phyloP scores from a whole-genome alignment of 2,888 invertebrate species.

The Oligia strigilis region DNA sequence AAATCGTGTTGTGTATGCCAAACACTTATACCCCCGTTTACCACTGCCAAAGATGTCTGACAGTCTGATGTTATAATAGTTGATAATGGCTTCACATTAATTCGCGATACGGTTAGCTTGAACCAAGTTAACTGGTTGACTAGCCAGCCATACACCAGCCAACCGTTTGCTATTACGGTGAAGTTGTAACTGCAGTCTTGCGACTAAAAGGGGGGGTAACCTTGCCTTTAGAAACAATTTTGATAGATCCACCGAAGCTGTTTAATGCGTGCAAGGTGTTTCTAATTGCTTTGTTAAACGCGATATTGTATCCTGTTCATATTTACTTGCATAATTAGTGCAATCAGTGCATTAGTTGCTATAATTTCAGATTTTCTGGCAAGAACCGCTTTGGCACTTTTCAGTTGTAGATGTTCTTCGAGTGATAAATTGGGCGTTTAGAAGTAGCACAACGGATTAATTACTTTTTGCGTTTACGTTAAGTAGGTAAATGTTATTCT shows the following conservation, averaged over 20 bases:
- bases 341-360: conserved; percentile 16
- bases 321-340: conserved; percentile 7
- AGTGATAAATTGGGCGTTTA: background rate
- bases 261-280: conserved; percentile 41
- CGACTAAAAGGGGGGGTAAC: conserved; percentile 24
- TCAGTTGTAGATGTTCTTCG: conserved; percentile 1
- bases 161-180: conserved; percentile 57
- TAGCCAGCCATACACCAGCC: conserved; percentile 33
- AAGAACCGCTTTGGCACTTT: background rate
- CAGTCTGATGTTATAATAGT: conserved; percentile 8
- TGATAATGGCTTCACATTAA: conserved; percentile 49
- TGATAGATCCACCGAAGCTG: conserved; percentile 52
- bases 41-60: conserved; percentile 21
- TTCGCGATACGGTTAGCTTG: conserved; percentile 62
- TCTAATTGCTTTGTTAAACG: conserved; percentile 42
- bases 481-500: background rate
- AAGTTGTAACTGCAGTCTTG: conserved; percentile 59
- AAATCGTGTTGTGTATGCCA: conserved; percentile 3
- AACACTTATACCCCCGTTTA: background rate
- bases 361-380: background rate
- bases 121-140: conserved; percentile 54
- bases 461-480: background rate
- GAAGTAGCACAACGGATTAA: background rate
- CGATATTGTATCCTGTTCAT: conserved; percentile 46
- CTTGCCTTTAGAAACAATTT: conserved; percentile 60